Evolutionary conservation across 2,797 vertebrate species (phyloP).

Genomic region (Coccyzus lansbergi): DNA sequence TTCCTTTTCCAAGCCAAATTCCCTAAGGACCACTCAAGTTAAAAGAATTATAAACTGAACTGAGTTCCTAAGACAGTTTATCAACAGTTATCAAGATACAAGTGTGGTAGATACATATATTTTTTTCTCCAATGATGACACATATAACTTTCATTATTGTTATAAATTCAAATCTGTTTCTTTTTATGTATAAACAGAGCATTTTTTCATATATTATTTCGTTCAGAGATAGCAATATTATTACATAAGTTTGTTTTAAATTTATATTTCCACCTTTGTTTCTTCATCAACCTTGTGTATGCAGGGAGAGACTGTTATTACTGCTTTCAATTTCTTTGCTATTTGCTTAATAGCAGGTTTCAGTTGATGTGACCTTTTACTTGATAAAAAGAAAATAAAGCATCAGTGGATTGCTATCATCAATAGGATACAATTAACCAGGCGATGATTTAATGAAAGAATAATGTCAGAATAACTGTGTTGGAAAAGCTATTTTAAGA

Average conservation of each 20-base stretch:
- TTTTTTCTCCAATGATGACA: background rate
- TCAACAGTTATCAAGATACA: background rate
- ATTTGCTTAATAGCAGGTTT: slow-evolving; percentile 70
- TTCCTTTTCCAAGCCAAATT: background rate
- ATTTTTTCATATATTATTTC: slow-evolving; percentile 13
- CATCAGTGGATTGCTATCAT: slow-evolving; percentile 64
- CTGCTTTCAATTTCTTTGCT: slow-evolving; percentile 65
- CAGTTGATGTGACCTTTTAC: slow-evolving; percentile 64
- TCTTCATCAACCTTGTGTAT: slow-evolving; percentile 26
- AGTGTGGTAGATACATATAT: background rate
- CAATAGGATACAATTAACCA: slow-evolving; percentile 71
- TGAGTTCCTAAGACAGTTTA: background rate
- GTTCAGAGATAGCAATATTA: slow-evolving; percentile 39
- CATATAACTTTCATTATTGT: background rate
- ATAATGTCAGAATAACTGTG: slow-evolving; percentile 63
- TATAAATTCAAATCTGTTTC: background rate
- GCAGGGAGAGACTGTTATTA: slow-evolving; percentile 50
- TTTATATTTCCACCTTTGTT: slow-evolving; percentile 32
- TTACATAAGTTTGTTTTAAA: slow-evolving; percentile 24
- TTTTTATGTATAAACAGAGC: background rate
- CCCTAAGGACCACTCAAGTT: background rate
- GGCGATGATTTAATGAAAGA: slow-evolving; percentile 69
- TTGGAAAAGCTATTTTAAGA: slow-evolving; percentile 71
- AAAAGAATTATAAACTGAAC: background rate
- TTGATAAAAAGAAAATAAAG: slow-evolving; percentile 66